These are phyloP conservation scores for Pocota personata DNA, from an alignment of 2,888 invertebrate genomes.

Conservation along the genomic window DNA sequence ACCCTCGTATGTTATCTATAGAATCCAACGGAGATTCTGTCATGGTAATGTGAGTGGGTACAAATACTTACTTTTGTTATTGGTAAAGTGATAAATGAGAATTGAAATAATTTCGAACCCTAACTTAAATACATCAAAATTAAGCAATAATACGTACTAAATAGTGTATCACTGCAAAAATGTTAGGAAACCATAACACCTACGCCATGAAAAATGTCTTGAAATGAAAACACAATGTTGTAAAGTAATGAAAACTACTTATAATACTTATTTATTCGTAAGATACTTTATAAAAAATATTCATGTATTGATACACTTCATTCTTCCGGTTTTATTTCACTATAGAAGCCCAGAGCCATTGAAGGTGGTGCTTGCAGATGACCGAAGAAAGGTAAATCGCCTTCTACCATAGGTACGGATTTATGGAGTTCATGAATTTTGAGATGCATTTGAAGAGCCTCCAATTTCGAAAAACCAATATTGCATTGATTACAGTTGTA, in stretches of 20 bases:
- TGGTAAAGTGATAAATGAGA: too few relatives aligned
- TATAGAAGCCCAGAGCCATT: slow-evolving; percentile 81
- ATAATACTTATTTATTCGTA: slow-evolving; percentile 32
- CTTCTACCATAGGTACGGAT: slow-evolving; percentile 73
- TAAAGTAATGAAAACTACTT: not conserved
- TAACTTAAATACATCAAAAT: too few relatives aligned
- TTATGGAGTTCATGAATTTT: slow-evolving; percentile 81
- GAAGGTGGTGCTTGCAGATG: slow-evolving; percentile 75
- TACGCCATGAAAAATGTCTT: too few relatives aligned
- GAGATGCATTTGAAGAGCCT: slow-evolving; percentile 79
- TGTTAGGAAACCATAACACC: too few relatives aligned
- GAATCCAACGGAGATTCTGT: too few relatives aligned
- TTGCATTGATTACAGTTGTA: slow-evolving; percentile 86
- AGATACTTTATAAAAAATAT: not conserved
- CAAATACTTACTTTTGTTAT: too few relatives aligned
- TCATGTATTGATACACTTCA: slow-evolving; percentile 59
- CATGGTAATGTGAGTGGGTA: too few relatives aligned
- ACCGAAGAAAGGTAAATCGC: not conserved
- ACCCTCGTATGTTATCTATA: too few relatives aligned
- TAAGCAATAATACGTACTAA: too few relatives aligned
- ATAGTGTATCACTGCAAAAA: too few relatives aligned
- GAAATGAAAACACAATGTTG: not conserved
- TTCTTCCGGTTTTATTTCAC: slow-evolving; percentile 81
- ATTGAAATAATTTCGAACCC: too few relatives aligned
- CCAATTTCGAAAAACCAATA: slow-evolving; percentile 79